Conservation (phyloP, 2,888 invertebrate genomes). For the Fabriciana adippe region DNA sequence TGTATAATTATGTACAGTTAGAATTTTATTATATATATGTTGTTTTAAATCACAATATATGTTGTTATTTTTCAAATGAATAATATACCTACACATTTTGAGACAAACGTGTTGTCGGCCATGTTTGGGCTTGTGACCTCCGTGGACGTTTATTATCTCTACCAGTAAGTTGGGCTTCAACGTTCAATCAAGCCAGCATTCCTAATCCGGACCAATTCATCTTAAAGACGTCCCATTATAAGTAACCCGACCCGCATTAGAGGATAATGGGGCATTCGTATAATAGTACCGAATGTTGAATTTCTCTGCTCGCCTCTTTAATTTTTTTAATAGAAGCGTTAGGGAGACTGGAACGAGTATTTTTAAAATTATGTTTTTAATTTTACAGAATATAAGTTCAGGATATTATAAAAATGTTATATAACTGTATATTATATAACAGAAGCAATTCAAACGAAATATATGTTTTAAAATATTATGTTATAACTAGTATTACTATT, state of each 20-base stretch:
- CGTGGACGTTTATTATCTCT: constrained; percentile 17
- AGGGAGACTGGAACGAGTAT: not conserved
- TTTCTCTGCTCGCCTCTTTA: constrained; percentile 18
- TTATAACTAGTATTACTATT: too few species aligned
- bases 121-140: constrained; percentile 11
- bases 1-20: too few species aligned
- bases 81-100: not conserved
- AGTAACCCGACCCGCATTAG: constrained; percentile 69
- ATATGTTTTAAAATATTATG: too few species aligned
- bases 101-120: constrained; percentile 11
- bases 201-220: constrained; percentile 38
- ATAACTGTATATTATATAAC: too few species aligned
- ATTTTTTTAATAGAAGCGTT: not conserved
- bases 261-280: constrained; percentile 59
- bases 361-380: not conserved
- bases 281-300: constrained; percentile 28
- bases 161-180: constrained; percentile 19
- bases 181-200: constrained; percentile 38
- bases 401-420: too few species aligned
- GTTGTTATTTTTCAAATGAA: not conserved
- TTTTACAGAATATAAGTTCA: not conserved
- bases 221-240: constrained; percentile 55
- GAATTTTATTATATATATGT: too few species aligned
- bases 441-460: too few species aligned
- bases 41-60: not conserved